A percentile compares a stretch with the other conserved stretches of the same genome.
Evolutionary conservation across 2,113 vertebrate genomes (phyloP).

Genomic region (Hirundichthys speculiger): DNA sequence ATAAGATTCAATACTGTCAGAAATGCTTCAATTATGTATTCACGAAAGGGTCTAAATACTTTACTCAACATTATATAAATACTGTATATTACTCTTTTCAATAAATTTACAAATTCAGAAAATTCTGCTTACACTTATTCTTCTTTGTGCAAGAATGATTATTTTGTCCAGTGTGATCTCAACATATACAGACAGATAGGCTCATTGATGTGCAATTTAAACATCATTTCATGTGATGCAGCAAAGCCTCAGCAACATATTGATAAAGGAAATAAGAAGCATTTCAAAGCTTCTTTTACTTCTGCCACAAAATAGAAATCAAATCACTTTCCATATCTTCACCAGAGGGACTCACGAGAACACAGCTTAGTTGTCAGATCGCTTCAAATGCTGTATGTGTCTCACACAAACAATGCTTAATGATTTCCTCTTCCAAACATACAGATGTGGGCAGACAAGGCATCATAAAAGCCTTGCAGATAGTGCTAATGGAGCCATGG

Average conservation of each 20-base stretch:
- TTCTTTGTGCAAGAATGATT: too few relatives aligned
- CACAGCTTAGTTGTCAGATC: conserved; percentile 57
- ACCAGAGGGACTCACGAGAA: conserved; percentile 50
- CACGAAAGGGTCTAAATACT: background rate
- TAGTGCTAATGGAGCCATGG: conserved; percentile 80
- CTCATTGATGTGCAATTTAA: too few relatives aligned
- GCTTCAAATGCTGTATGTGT: conserved; percentile 61
- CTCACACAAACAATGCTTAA: conserved; percentile 77
- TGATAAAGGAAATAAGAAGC: background rate
- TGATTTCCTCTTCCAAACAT: conserved; percentile 79
- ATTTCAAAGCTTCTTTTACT: conserved; percentile 19
- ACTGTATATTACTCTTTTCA: background rate
- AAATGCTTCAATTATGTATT: background rate
- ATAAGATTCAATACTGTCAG: background rate
- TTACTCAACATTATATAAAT: too few relatives aligned
- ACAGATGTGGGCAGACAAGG: conserved; percentile 73
- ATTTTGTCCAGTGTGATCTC: too few relatives aligned
- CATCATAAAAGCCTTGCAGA: conserved; percentile 77
- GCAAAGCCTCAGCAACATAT: background rate
- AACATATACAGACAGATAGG: conserved; percentile 2
- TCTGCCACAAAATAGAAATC: conserved; percentile 26
- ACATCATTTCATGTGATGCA: too few relatives aligned
- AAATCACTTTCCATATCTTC: conserved; percentile 47
- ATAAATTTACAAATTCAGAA: background rate
- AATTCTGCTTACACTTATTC: too few relatives aligned